phyloP scores from a whole-genome alignment of 2,113 vertebrate species.

The Gambusia affinis region DNA sequence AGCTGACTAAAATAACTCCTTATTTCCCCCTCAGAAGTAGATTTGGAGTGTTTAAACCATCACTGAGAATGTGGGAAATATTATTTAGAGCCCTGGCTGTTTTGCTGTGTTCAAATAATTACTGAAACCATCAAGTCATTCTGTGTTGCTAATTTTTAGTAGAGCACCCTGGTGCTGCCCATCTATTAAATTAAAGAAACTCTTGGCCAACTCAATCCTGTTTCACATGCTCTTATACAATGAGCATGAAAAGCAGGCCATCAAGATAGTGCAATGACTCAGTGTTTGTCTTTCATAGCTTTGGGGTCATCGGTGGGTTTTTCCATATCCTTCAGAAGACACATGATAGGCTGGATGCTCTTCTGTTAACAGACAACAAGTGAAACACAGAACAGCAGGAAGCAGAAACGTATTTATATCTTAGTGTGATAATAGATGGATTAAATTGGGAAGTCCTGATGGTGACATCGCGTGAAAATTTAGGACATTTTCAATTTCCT shows the following conservation, averaged over 20 bases:
- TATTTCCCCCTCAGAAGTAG: not conserved
- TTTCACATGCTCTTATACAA: slow-evolving; percentile 46
- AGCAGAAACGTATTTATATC: slow-evolving; percentile 50
- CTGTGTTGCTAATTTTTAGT: slow-evolving; percentile 42
- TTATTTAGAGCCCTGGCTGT: slow-evolving; percentile 17
- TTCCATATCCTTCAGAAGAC: slow-evolving; percentile 25
- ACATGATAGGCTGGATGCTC: not conserved
- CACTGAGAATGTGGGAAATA: not conserved
- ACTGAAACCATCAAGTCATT: not conserved
- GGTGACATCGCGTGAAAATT: slow-evolving; percentile 14
- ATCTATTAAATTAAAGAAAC: slow-evolving; percentile 13
- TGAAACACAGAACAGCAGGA: slow-evolving; percentile 63
- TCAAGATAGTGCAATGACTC: slow-evolving; percentile 21
- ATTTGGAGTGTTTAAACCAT: not conserved
- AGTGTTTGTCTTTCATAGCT: slow-evolving; percentile 22
- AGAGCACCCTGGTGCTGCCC: slow-evolving; percentile 1
- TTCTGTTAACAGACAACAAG: slow-evolving; percentile 17
- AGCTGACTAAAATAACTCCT: not conserved
- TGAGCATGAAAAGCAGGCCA: slow-evolving; percentile 9
- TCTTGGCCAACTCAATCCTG: slow-evolving; percentile 1
- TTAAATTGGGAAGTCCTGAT: slow-evolving; percentile 1
- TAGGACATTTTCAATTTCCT: slow-evolving; percentile 18
- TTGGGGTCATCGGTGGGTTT: slow-evolving; percentile 29
- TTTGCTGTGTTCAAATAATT: not conserved
- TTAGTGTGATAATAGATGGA: slow-evolving; percentile 23